Percentiles rank a stretch among this genome's conserved stretches.
Conservation (phyloP, 2,113 vertebrate species). For the Phylloscopus whistleri region DNA sequence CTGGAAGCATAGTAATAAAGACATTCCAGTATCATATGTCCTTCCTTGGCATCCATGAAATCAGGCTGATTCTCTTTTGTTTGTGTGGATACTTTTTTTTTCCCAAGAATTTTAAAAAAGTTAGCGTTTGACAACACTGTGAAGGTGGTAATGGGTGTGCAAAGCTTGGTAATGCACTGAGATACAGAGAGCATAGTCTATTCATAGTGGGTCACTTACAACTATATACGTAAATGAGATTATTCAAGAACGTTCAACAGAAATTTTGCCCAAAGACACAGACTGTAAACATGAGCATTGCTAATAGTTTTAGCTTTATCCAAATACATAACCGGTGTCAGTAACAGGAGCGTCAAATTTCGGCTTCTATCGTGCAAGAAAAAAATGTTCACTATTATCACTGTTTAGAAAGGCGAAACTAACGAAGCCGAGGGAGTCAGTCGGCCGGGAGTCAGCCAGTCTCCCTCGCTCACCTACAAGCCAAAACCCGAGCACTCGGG, state of each 20-base stretch:
- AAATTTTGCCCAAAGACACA: not conserved
- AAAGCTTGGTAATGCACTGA: not conserved
- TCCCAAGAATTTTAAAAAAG: not conserved
- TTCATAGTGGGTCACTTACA: not conserved
- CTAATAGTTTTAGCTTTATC: not conserved
- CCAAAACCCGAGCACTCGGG: accelerated
- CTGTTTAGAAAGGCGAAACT: not conserved
- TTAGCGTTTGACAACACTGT: not conserved
- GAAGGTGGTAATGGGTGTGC: accelerated
- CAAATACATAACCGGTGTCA: not conserved
- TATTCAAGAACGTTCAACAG: not conserved
- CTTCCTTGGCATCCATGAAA: not conserved
- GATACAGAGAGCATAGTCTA: not conserved
- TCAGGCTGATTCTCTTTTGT: not conserved
- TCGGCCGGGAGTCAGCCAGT: not conserved
- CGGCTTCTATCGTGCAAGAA: not conserved
- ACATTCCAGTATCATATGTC: not conserved
- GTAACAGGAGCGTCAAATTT: not conserved
- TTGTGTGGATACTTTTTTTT: not conserved
- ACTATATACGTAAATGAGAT: accelerated
- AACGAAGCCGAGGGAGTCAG: not conserved
- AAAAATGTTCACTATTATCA: not conserved
- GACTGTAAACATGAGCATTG: not conserved
- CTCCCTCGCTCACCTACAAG: not conserved
- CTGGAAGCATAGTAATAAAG: not conserved